Evolutionary conservation across 1,140 invertebrate species (phyloP).

Genomic region (Belonocnema kinseyi): DNA sequence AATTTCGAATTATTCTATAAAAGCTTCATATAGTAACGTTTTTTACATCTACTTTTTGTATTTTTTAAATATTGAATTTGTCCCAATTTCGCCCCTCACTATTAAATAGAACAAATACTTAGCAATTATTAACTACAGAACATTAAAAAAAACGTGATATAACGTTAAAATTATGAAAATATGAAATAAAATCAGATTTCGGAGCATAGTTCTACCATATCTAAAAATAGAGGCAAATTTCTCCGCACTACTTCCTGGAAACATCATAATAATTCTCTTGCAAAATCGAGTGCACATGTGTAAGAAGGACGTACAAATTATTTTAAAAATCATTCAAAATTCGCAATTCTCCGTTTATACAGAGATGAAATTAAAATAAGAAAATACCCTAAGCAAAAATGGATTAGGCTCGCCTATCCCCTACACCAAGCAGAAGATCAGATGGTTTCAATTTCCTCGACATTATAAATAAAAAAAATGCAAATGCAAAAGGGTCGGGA

Average conservation of each 20-base stretch:
- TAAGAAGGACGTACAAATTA: too few species aligned
- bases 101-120: too few species aligned
- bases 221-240: constrained; percentile 24
- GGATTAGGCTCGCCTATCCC: too few species aligned
- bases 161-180: neutral
- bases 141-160: too few species aligned
- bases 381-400: too few species aligned
- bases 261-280: neutral
- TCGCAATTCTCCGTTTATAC: too few species aligned
- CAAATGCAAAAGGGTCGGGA: neutral
- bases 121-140: too few species aligned
- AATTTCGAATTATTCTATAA: neutral
- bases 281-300: neutral
- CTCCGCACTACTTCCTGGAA: neutral
- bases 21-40: neutral
- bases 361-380: too few species aligned
- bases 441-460: too few species aligned
- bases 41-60: neutral
- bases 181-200: constrained; percentile 20
- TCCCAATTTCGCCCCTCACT: neutral
- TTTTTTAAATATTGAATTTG: neutral
- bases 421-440: too few species aligned
- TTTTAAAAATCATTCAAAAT: too few species aligned
- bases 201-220: neutral
- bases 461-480: too few species aligned